Base-by-base conservation (phyloP, 1,140 invertebrate species). In the Trinorchestia longiramus region DNA sequence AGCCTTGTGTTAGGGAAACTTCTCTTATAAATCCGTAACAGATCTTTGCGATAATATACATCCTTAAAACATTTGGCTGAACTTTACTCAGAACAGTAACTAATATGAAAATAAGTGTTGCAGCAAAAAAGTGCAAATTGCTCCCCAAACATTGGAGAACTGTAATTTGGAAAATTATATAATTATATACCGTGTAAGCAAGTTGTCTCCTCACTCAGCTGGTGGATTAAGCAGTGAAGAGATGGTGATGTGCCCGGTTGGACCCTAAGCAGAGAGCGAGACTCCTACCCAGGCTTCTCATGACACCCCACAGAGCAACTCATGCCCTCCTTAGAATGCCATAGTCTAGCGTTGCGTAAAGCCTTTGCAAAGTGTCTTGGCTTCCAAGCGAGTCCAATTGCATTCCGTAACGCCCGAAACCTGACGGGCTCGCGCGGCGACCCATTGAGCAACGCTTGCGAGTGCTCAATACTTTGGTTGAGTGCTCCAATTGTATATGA, bases 351-450 rank as follows among this genome's bases (percentile, higher is more conserved):
- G 43, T 94, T 94, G 92, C 92, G 92, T 94, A 43, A 94, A 94
- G 40, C 92, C n/a, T 94, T 42, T 94, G 92, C 92, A 47, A 44
- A 94, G 92, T 11, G 62, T 43, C 92, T 94, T 40, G 92, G 43
- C 43, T 94, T 44, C 92, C 92, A 94, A 47, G 92, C 92, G 92
- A 43, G 92, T 94, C 92, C 36, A 94, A 94, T 94, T 94, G 92
- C 92, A 47, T 47, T 45, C 92, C 92, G 92, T 44, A 94, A 0
- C 92, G 92, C 92, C 92, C 92, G 44, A 47, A 94, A 44, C 44
- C 47, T 28, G 43, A 11, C 40, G 41, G 19, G 92, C 44, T 44
- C 36, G 43, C 92, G 43, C 92, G 8, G 43, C 92, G 92, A 19
- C 92, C 41, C 44, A 44, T 94, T 94, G 92, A 94, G 92, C 92